Percentiles rank a stretch among this genome's conserved stretches.
phyloP scores from a whole-genome alignment of 2,113 vertebrate species.

The Hypocryptadius cinnamomeus region DNA sequence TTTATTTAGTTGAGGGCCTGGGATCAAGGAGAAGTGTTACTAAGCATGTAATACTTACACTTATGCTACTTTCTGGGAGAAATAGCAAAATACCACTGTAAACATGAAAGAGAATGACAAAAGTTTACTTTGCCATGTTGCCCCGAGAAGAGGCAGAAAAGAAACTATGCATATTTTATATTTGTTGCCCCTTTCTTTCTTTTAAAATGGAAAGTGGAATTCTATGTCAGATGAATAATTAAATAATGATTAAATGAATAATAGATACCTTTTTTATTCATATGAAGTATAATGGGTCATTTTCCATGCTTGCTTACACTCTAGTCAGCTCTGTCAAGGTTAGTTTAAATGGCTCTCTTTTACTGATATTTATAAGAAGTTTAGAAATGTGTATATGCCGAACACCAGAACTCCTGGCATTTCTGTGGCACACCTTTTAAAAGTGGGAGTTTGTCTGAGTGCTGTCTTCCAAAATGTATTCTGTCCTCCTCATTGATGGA shows the following conservation, averaged over 20 bases:
- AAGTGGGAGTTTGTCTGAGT: neutral
- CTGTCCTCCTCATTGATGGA: neutral
- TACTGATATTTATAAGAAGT: neutral
- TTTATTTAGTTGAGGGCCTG: neutral
- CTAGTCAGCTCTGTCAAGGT: neutral
- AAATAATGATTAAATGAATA: constrained; percentile 18
- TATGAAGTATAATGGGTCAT: neutral
- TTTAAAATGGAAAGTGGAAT: neutral
- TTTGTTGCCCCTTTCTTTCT: neutral
- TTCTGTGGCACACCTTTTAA: neutral
- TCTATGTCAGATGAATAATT: constrained; percentile 32
- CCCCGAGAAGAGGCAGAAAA: neutral
- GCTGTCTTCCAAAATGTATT: neutral
- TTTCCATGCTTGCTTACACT: neutral
- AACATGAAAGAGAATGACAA: neutral
- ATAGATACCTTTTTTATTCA: neutral
- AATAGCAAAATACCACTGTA: neutral
- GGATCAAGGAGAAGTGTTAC: neutral
- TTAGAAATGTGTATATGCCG: neutral
- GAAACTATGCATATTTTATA: neutral
- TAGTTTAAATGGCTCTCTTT: neutral
- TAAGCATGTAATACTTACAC: neutral
- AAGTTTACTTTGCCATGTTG: neutral
- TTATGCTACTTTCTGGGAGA: neutral
- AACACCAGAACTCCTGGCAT: neutral